phyloP scores from a whole-genome alignment of 2,113 vertebrate genomes.

The Coryphaenoides rupestris region DNA sequence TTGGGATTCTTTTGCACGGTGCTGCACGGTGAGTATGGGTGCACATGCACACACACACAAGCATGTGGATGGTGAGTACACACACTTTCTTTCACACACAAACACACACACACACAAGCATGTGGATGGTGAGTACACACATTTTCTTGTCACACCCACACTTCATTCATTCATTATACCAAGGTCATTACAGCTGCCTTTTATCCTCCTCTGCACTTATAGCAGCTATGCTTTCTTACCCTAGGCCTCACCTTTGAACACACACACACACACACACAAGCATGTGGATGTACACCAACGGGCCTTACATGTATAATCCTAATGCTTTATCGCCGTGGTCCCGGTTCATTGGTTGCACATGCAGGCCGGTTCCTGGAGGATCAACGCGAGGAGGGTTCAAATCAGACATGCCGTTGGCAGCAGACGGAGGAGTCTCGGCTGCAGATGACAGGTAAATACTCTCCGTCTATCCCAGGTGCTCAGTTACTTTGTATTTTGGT shows the following conservation, averaged over 20 bases:
- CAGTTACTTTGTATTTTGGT: constrained; percentile 52
- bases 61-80: too few relatives aligned
- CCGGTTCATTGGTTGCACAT: constrained; percentile 50
- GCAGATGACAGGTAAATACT: constrained; percentile 53
- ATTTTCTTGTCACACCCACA: too few relatives aligned
- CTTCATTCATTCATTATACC: constrained; percentile 65
- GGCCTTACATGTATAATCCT: constrained; percentile 5
- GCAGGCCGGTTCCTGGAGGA: constrained; percentile 59
- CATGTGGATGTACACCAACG: neutral
- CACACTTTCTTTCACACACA: constrained; percentile 13
- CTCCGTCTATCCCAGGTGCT: constrained; percentile 52
- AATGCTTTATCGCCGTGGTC: constrained; percentile 14
- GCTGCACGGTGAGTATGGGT: too few relatives aligned
- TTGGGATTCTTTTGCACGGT: constrained; percentile 27
- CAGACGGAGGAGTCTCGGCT: constrained; percentile 61
- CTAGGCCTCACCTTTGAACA: constrained; percentile 76
- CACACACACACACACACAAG: constrained; percentile 38
- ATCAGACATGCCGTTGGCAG: constrained; percentile 57
- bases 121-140: too few relatives aligned
- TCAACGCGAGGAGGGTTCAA: constrained; percentile 57
- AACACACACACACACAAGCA: too few relatives aligned
- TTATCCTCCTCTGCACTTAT: constrained; percentile 64
- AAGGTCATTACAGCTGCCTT: constrained; percentile 61
- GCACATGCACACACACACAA: constrained; percentile 14
- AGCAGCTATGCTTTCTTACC: constrained; percentile 67